These are phyloP conservation scores for Thymelicus sylvestris DNA, from an alignment of 2,888 invertebrate genomes.

Conservation along the genomic window DNA sequence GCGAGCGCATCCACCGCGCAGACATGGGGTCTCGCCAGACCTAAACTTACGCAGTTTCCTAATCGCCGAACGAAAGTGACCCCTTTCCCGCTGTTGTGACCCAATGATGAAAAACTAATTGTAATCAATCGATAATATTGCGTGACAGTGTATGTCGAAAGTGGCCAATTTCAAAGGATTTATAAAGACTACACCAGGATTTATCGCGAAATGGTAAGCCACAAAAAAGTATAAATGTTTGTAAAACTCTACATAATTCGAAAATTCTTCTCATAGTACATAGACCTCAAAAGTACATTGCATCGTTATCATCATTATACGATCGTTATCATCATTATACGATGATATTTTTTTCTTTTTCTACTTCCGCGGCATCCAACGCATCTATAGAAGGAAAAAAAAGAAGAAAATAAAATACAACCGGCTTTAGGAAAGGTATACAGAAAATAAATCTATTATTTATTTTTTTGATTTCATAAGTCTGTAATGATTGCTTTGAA, in stretches of 20 bases:
- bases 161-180: conserved; percentile 69
- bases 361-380: too few species aligned
- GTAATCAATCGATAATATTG: conserved; percentile 57
- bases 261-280: not conserved
- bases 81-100: conserved; percentile 64
- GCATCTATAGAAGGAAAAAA: too few species aligned
- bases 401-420: too few species aligned
- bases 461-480: too few species aligned
- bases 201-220: conserved; percentile 65
- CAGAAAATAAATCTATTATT: too few species aligned
- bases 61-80: conserved; percentile 64
- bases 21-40: conserved; percentile 63
- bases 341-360: too few species aligned
- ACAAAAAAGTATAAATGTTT: too few species aligned
- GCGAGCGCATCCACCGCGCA: conserved; percentile 59
- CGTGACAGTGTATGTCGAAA: conserved; percentile 70
- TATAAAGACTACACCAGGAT: conserved; percentile 50
- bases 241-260: not conserved
- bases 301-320: too few species aligned
- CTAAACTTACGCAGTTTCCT: conserved; percentile 55
- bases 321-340: too few species aligned
- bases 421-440: too few species aligned
- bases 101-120: conserved; percentile 66
- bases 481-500: too few species aligned
- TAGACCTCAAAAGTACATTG: too few species aligned